Conservation (phyloP, 1,140 invertebrate species). For the Meloidogyne hapla region DNA sequence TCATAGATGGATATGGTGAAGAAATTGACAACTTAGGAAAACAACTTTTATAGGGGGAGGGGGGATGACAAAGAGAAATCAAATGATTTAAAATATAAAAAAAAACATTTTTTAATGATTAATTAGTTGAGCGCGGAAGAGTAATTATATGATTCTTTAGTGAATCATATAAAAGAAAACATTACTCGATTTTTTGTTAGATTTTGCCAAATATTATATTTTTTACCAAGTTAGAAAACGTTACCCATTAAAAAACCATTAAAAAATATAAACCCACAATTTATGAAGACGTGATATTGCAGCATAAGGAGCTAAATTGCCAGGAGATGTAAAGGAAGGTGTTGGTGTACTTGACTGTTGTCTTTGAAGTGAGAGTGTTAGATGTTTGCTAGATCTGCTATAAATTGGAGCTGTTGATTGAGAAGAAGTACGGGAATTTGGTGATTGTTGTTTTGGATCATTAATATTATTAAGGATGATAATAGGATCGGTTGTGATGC, state of each 20-base stretch:
- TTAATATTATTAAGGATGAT: background rate
- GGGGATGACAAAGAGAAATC: too few relatives aligned
- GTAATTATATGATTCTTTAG: too few relatives aligned
- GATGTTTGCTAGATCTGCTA: background rate
- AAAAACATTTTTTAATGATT: too few relatives aligned
- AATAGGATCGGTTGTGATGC: background rate
- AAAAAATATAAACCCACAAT: background rate
- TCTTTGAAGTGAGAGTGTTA: background rate
- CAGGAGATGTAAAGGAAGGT: background rate
- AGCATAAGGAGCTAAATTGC: background rate
- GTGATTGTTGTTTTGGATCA: background rate
- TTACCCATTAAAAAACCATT: background rate
- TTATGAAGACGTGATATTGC: background rate
- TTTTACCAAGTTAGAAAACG: background rate
- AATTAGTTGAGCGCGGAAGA: too few relatives aligned
- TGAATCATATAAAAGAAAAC: too few relatives aligned
- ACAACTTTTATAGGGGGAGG: too few relatives aligned
- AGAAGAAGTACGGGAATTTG: background rate
- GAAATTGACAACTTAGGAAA: background rate
- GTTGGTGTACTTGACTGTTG: background rate
- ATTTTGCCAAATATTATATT: too few relatives aligned
- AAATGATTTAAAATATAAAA: too few relatives aligned
- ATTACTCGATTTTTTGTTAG: background rate
- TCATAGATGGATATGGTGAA: background rate
- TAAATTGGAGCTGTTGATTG: constrained; percentile 2